Percentiles rank a stretch among this genome's conserved stretches.
phyloP scores from a whole-genome alignment of 2,113 vertebrate species.

The Telmatochromis bifrenatus region DNA sequence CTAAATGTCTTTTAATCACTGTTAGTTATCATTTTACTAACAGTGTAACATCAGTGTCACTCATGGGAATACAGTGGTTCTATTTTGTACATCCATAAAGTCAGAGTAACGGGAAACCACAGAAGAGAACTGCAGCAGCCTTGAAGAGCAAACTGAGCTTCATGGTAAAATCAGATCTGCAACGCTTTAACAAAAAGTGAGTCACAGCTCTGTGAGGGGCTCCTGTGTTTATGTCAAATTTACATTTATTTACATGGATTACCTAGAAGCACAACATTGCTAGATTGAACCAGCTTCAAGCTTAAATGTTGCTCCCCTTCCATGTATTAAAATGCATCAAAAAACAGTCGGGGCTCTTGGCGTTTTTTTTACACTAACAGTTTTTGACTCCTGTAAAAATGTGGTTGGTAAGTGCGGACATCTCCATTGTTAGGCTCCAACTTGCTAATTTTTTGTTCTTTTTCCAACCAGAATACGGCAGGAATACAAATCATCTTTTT shows the following conservation, averaged over 20 bases:
- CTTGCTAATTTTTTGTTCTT: background rate
- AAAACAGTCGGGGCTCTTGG: background rate
- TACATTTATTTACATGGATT: background rate
- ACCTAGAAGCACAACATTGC: background rate
- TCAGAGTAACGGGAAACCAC: background rate
- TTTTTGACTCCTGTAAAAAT: background rate
- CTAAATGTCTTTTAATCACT: background rate
- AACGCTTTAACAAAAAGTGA: background rate
- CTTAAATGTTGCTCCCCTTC: background rate
- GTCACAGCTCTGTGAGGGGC: background rate
- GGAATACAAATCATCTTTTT: background rate
- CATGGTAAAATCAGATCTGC: background rate
- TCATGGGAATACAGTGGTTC: fast-evolving
- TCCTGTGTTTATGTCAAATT: background rate
- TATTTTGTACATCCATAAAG: background rate
- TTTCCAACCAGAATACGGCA: background rate
- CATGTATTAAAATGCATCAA: background rate
- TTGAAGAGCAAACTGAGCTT: background rate
- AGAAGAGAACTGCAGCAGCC: background rate
- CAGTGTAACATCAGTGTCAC: background rate
- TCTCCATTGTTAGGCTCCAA: background rate
- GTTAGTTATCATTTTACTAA: background rate
- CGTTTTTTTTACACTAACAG: background rate
- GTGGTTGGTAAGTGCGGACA: background rate
- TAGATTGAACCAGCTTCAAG: background rate